These are phyloP conservation scores for Acomys russatus DNA, from an alignment of 2,797 vertebrate species.

Conservation along the genomic window DNA sequence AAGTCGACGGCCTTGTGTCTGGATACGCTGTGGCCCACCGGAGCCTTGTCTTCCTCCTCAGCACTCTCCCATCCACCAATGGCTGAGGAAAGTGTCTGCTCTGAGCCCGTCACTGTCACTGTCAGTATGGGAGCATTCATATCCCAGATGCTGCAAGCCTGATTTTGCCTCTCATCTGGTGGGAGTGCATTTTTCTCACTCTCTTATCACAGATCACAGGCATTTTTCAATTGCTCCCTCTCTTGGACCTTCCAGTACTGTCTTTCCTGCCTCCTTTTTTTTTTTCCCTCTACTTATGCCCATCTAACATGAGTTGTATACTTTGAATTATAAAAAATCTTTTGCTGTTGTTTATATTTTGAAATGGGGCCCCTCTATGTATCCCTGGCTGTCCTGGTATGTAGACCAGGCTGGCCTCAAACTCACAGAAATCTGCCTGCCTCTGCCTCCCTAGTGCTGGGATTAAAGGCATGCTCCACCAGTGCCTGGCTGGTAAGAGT, in stretches of 20 bases:
- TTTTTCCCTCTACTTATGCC: not conserved
- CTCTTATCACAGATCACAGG: not conserved
- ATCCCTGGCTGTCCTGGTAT: not conserved
- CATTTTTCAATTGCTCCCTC: not conserved
- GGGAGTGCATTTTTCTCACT: not conserved
- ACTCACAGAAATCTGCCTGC: not conserved
- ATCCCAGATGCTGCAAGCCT: not conserved
- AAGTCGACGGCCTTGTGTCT: not conserved
- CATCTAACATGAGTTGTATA: not conserved
- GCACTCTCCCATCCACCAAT: not conserved
- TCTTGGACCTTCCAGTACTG: not conserved
- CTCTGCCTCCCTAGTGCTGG: not conserved
- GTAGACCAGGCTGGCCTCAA: not conserved
- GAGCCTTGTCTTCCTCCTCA: not conserved
- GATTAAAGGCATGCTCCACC: not conserved
- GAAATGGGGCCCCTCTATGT: not conserved
- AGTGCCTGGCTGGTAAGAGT: not conserved
- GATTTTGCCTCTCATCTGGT: not conserved
- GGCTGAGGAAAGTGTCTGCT: not conserved
- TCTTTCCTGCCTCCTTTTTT: not conserved
- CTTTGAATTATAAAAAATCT: not conserved
- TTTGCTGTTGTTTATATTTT: not conserved
- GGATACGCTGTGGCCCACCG: not conserved
- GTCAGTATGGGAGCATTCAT: not conserved
- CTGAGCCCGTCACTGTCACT: not conserved